Percentiles rank a stretch among this genome's conserved stretches.
These are phyloP conservation scores for Ahaetulla prasina DNA, from an alignment of 2,113 vertebrate species.

Conservation along the genomic window DNA sequence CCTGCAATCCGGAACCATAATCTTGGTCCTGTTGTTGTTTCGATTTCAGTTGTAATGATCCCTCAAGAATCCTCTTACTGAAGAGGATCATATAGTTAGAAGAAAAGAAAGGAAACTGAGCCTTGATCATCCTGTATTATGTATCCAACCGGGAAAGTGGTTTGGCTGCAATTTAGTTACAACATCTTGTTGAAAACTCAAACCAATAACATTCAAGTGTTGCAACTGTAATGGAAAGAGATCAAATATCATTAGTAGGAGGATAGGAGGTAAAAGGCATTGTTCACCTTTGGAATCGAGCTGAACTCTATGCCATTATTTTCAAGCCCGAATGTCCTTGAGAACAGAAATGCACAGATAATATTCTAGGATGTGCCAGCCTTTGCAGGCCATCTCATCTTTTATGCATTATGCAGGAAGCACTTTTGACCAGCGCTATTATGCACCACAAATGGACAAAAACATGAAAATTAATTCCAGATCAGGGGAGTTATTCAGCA, in stretches of 20 bases:
- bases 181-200: slow-evolving; percentile 22
- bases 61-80: background rate
- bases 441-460: background rate
- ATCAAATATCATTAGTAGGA: background rate
- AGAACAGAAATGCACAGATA: background rate
- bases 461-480: background rate
- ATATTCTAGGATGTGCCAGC: background rate
- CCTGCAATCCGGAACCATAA: background rate
- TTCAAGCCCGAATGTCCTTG: background rate
- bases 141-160: background rate
- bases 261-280: background rate
- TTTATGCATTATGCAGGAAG: background rate
- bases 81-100: background rate
- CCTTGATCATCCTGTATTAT: background rate
- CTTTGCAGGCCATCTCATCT: background rate
- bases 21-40: background rate
- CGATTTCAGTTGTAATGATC: background rate
- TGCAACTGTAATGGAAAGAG: accelerated
- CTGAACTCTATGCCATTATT: background rate
- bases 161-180: accelerated
- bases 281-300: background rate
- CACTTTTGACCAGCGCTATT: background rate
- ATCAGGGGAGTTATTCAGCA: no score
- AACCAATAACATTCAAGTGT: background rate
- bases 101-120: background rate